Base-by-base conservation (phyloP, 2,888 invertebrate species). In the Macrophya annulata region DNA sequence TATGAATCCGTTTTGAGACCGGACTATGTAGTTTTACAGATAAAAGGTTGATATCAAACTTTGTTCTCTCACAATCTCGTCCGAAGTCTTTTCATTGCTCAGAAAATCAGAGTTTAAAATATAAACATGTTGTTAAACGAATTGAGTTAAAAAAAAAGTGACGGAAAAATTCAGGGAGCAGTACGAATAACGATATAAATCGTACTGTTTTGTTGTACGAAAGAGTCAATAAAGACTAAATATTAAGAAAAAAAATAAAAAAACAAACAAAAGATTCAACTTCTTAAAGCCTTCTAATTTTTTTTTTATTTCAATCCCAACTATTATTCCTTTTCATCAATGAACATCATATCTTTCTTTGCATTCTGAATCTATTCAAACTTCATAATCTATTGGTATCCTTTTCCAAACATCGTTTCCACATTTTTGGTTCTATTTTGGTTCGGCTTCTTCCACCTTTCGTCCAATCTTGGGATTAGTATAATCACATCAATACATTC, bases 151-250 rank as follows among this genome's bases (percentile, higher is more conserved):
- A 25, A 25, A 21, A 62, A 62, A 21, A 62, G 12, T 25, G 10
- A 25, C 25, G 25, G 12, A 62, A 62, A 62, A 62, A 62, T 62
- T 25, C 25, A 62, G 62, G 25, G 62, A 62, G 12, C 25, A 25
- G 25, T 62, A 62, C 62, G 62, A 62, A 62, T 62, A 25, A 25
- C 21, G 62, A 62, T 62, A 25, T 25, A 9, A 62, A 25, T 62
- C 62, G 62, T 62, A 25, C 62, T 10, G 62, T 62, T 62, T 62
- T 62, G 62, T 62, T 62, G 12, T 62, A 25, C 62, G 25, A 25
- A 62, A 62, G 25, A 71, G 71, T 71, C 71, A 40, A 40, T 71
- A 71, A 71, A 71, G 71, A 71, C 71, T 71, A 71, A 71, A 31
- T 71, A 40, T 37, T 71, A 8, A 71, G 40, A 71, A 71, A 71